Conservation (phyloP, 2,113 vertebrate genomes). For the Okapia johnstoni region DNA sequence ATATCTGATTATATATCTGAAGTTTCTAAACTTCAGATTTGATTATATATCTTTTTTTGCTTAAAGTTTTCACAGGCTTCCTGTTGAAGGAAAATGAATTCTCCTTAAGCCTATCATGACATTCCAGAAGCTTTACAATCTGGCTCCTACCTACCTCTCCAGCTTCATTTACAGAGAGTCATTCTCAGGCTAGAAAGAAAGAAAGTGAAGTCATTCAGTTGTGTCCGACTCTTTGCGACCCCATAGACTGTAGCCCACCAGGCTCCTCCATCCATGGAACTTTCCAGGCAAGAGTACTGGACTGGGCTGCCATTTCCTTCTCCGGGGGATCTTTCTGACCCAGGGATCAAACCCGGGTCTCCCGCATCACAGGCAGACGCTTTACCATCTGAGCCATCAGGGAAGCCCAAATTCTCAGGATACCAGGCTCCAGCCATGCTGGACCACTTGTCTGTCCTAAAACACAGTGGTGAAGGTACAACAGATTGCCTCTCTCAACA, state of each 20-base stretch:
- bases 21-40: not conserved
- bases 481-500: not conserved
- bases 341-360: not conserved
- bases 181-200: not conserved
- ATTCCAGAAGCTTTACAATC: not conserved
- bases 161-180: not conserved
- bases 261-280: not conserved
- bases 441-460: not conserved
- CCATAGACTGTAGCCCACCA: not conserved
- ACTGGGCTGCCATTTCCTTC: not conserved
- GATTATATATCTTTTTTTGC: not conserved
- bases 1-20: not conserved
- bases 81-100: not conserved
- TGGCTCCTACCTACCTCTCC: not conserved
- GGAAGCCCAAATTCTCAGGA: not conserved
- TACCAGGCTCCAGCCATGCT: not conserved
- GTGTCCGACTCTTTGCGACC: not conserved
- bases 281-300: not conserved
- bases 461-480: not conserved
- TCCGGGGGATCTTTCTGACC: not conserved
- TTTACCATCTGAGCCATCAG: not conserved
- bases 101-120: not conserved
- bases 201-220: not conserved
- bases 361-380: not conserved
- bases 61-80: not conserved